Percentiles rank a stretch among this genome's conserved stretches.
Conservation (phyloP, 2,888 invertebrate genomes). For the Rhagonycha lutea region DNA sequence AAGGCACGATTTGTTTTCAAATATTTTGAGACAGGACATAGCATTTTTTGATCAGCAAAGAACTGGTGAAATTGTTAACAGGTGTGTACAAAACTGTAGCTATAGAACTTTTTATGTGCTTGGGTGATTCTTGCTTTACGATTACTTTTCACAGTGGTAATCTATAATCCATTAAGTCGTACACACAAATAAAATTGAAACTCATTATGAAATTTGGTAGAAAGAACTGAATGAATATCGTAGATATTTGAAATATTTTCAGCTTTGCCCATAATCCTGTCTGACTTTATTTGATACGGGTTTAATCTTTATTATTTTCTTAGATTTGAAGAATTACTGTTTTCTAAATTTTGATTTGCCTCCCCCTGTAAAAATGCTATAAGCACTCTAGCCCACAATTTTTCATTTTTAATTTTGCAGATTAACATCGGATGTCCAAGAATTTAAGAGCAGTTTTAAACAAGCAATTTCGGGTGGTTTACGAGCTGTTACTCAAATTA, state of each 20-base stretch:
- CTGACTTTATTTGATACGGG: background rate
- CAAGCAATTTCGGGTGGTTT: slow-evolving; percentile 91
- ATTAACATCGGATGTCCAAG: slow-evolving; percentile 91
- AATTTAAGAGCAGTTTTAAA: slow-evolving; percentile 97
- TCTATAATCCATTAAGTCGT: too few species aligned
- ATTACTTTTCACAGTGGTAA: too few species aligned
- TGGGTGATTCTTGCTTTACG: background rate
- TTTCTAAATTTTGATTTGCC: too few species aligned
- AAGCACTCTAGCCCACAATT: slow-evolving; percentile 6
- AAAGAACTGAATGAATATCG: background rate
- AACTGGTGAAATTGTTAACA: slow-evolving; percentile 90
- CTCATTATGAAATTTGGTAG: too few species aligned
- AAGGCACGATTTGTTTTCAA: slow-evolving; percentile 79
- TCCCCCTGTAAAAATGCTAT: too few species aligned
- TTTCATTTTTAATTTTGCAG: slow-evolving; percentile 56
- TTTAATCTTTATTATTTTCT: background rate
- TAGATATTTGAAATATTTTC: background rate
- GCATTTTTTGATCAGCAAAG: slow-evolving; percentile 88
- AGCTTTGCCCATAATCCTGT: background rate
- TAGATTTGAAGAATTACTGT: too few species aligned
- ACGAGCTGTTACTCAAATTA: slow-evolving; percentile 82
- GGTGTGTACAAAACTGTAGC: slow-evolving; percentile 56
- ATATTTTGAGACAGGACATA: slow-evolving; percentile 85
- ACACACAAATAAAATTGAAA: too few species aligned
- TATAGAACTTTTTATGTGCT: background rate